These are phyloP conservation scores for Lycaon pictus DNA, from an alignment of 2,113 vertebrate genomes.

Conservation along the genomic window DNA sequence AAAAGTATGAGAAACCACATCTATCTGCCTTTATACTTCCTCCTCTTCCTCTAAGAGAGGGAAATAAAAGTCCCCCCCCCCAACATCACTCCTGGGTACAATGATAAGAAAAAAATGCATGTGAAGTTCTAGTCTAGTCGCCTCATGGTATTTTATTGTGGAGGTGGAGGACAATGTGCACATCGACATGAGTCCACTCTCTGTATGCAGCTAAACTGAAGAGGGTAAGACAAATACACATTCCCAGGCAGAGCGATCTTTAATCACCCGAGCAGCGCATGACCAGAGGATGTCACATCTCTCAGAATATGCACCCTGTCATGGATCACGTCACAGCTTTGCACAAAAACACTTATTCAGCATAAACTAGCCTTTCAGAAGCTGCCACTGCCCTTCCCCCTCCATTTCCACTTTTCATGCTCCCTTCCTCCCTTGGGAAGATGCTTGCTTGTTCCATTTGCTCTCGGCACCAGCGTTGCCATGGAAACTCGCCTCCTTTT, in stretches of 20 bases:
- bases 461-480: constrained; percentile 87
- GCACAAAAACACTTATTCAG: constrained; percentile 84
- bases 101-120: not conserved
- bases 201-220: constrained; percentile 13
- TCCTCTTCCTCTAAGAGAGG: not conserved
- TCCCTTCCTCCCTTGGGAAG: constrained; percentile 88
- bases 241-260: constrained; percentile 41
- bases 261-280: constrained; percentile 3
- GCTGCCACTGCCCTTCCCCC: constrained; percentile 73
- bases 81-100: not conserved
- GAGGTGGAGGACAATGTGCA: constrained; percentile 17
- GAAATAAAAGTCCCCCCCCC: not conserved
- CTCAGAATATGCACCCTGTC: not conserved
- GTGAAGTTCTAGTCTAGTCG: not conserved
- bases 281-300: not conserved
- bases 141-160: not conserved
- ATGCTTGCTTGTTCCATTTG: constrained; percentile 88
- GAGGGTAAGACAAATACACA: not conserved
- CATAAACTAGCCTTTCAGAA: constrained; percentile 75
- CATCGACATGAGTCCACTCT: not conserved
- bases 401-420: constrained; percentile 77
- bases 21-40: not conserved
- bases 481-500: constrained; percentile 88
- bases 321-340: constrained; percentile 62
- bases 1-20: not conserved